phyloP scores from a whole-genome alignment of 2,888 invertebrate species.

The Hypercompe scribonia region DNA sequence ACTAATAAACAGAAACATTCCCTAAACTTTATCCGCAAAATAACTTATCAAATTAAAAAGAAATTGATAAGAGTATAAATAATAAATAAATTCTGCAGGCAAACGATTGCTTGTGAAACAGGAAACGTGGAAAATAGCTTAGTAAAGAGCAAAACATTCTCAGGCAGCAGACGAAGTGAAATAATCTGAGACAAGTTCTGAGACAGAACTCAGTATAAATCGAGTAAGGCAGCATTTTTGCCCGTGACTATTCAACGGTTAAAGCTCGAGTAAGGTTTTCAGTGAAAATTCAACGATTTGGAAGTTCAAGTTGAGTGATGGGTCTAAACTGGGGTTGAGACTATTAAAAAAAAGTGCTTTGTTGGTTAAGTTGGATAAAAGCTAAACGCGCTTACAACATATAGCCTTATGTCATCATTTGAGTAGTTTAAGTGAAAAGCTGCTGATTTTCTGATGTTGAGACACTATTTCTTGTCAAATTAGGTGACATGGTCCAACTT shows the following conservation, averaged over 20 bases:
- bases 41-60: neutral
- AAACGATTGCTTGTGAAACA: neutral
- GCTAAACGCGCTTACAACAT: neutral
- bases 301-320: neutral
- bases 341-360: neutral
- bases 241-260: neutral
- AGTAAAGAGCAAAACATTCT: neutral
- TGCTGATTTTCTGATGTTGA: neutral
- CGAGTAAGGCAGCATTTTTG: slow-evolving; percentile 8
- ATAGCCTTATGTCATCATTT: neutral
- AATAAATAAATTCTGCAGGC: neutral
- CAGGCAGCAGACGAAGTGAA: slow-evolving; percentile 8
- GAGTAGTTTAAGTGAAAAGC: neutral
- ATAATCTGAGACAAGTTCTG: slow-evolving; percentile 1
- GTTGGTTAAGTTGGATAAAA: neutral
- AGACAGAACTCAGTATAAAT: slow-evolving; percentile 5
- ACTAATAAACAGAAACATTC: no score
- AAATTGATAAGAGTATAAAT: neutral
- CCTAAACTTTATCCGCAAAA: no score
- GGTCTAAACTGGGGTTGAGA: neutral
- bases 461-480: no score
- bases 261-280: neutral
- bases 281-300: neutral
- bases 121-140: neutral
- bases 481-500: no score